A percentile compares a stretch with the other conserved stretches of the same genome.
Conservation (phyloP, 2,797 vertebrate genomes). For the Sebastiscus albofasciatus region DNA sequence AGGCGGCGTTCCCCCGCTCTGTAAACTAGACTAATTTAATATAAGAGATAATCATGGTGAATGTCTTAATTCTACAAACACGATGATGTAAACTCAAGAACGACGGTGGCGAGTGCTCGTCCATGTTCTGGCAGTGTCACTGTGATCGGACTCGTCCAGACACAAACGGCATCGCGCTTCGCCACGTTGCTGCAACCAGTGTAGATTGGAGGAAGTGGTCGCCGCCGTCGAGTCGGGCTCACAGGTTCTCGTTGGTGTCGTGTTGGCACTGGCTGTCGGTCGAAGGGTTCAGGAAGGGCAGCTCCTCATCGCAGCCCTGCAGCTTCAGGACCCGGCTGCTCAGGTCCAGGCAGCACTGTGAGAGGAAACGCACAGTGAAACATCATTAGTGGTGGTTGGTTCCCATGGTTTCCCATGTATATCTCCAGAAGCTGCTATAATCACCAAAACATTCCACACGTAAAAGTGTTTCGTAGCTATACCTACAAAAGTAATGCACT, state of each 20-base stretch:
- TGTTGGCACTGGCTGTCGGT: slow-evolving; percentile 74
- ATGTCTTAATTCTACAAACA: slow-evolving; percentile 65
- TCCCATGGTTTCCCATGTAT: neutral
- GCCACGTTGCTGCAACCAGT: slow-evolving; percentile 17
- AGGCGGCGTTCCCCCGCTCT: slow-evolving; percentile 25
- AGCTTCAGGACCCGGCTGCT: slow-evolving; percentile 85
- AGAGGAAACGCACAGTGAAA: neutral
- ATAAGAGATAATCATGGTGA: slow-evolving; percentile 54
- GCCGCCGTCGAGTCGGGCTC: slow-evolving; percentile 41
- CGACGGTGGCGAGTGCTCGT: slow-evolving; percentile 31
- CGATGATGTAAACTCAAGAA: slow-evolving; percentile 69
- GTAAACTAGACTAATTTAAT: slow-evolving; percentile 60
- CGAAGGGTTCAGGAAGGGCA: slow-evolving; percentile 86
- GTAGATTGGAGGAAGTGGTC: neutral
- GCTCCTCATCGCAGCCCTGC: slow-evolving; percentile 83
- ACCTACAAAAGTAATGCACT: too few relatives aligned
- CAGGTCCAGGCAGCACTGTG: slow-evolving; percentile 92
- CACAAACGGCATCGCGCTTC: slow-evolving; percentile 3
- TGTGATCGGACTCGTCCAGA: slow-evolving; percentile 65
- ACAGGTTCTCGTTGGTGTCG: slow-evolving; percentile 85
- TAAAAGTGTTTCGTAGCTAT: too few relatives aligned
- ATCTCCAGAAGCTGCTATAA: too few relatives aligned
- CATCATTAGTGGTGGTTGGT: neutral
- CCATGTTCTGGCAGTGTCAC: slow-evolving; percentile 63
- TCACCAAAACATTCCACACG: too few relatives aligned